Evolutionary conservation across 30 jellyfish, hydroid and myxozoan genomes (phyloP).

Genomic region (Hydractinia symbiolongicarpus): DNA sequence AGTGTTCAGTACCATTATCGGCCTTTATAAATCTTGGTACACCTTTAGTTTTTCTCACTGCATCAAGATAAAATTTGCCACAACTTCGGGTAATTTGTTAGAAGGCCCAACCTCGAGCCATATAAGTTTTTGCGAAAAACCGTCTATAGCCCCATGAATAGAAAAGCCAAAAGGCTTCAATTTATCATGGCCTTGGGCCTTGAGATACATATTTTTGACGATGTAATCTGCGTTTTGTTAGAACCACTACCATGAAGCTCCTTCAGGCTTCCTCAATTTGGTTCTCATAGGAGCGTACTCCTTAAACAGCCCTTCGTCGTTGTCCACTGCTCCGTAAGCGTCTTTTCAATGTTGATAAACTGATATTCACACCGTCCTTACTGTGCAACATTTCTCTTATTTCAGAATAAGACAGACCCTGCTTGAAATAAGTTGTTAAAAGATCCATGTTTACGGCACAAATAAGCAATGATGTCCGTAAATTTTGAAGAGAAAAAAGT

Average conservation of each 20-base stretch:
- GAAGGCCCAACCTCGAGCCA: background rate
- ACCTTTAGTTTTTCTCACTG: background rate
- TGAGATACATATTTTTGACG: background rate
- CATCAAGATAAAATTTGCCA: background rate
- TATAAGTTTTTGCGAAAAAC: background rate
- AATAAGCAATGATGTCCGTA: slow-evolving; percentile 3
- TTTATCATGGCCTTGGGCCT: slow-evolving; percentile 1
- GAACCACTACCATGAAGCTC: background rate
- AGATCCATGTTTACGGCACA: too few relatives aligned
- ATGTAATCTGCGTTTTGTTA: background rate
- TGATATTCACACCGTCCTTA: background rate
- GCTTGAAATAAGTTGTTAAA: too few relatives aligned
- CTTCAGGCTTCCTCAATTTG: background rate
- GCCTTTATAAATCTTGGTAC: background rate
- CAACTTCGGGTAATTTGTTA: background rate
- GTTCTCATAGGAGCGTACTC: background rate
- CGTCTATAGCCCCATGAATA: background rate
- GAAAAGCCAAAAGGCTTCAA: background rate
- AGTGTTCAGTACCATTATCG: slow-evolving; percentile 2
- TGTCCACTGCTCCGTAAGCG: background rate
- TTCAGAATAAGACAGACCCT: background rate
- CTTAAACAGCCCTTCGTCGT: background rate
- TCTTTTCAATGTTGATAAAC: background rate
- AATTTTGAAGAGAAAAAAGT: background rate
- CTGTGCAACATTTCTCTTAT: background rate